Percentiles rank a stretch among this genome's conserved stretches.
Evolutionary conservation across 2,797 vertebrate genomes (phyloP).

Genomic region (Micromesistius poutassou): DNA sequence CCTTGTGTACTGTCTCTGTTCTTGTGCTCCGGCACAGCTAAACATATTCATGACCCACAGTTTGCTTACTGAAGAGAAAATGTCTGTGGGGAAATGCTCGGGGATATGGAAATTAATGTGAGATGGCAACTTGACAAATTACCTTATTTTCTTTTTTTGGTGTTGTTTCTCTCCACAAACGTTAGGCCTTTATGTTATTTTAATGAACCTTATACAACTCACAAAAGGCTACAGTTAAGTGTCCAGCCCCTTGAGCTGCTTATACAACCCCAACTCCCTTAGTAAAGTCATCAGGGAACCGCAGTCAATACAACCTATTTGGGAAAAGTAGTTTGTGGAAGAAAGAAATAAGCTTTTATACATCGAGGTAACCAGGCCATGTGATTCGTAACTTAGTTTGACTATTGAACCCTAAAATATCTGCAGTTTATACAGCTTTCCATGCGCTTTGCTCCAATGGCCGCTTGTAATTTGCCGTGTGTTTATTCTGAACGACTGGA

Average conservation of each 20-base stretch:
- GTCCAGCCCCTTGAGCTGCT: constrained; percentile 63
- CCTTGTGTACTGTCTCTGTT: constrained; percentile 16
- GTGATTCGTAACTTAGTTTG: constrained; percentile 58
- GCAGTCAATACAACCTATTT: constrained; percentile 71
- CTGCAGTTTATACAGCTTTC: constrained; percentile 35
- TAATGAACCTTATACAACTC: constrained; percentile 68
- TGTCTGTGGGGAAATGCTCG: constrained; percentile 71
- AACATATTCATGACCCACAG: constrained; percentile 66
- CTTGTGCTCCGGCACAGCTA: constrained; percentile 33
- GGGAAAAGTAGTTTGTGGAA: constrained; percentile 58
- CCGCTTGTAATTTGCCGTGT: constrained; percentile 42
- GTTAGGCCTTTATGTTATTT: constrained; percentile 68
- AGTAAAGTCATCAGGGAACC: constrained; percentile 72
- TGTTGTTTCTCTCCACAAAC: constrained; percentile 46
- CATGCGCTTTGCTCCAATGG: constrained; percentile 42
- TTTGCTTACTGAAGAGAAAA: constrained; percentile 66
- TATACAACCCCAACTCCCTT: constrained; percentile 54
- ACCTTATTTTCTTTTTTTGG: constrained; percentile 63
- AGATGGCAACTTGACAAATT: constrained; percentile 75
- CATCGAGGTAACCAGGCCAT: constrained; percentile 45
- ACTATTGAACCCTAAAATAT: constrained; percentile 47
- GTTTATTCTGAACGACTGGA: constrained; percentile 42
- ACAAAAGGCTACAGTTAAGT: constrained; percentile 51
- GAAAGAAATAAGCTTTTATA: constrained; percentile 7
- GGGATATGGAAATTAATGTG: constrained; percentile 76